A percentile compares a stretch with the other conserved stretches of the same genome.
phyloP scores from a whole-genome alignment of 2,113 vertebrate genomes.

The Gymnarchus niloticus region DNA sequence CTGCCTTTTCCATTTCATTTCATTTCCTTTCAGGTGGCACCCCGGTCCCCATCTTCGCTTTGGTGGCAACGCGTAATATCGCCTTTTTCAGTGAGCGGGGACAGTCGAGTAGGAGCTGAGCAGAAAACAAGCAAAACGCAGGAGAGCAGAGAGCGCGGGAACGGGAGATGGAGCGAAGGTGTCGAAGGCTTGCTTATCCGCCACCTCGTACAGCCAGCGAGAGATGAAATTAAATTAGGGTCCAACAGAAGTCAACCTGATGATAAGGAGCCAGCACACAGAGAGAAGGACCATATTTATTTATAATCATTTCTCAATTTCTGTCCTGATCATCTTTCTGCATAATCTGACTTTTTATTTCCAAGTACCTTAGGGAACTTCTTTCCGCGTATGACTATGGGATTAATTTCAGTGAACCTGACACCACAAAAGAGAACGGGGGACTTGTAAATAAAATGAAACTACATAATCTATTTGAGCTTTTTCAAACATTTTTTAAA shows the following conservation, averaged over 20 bases:
- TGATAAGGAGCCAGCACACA: not conserved
- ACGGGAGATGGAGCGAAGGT: not conserved
- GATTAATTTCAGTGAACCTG: not conserved
- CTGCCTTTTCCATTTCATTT: not conserved
- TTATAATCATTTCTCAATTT: conserved; percentile 21
- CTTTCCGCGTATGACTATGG: not conserved
- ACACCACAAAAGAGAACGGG: not conserved
- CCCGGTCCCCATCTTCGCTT: not conserved
- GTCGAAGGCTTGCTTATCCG: conserved; percentile 1
- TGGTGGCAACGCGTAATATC: not conserved
- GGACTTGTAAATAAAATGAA: not conserved
- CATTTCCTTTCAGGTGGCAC: not conserved
- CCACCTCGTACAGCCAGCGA: conserved; percentile 25
- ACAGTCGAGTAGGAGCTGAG: not conserved
- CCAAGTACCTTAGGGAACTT: not conserved
- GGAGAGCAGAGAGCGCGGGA: not conserved
- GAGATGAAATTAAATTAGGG: conserved; percentile 35
- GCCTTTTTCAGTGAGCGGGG: not conserved
- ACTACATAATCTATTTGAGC: not conserved
- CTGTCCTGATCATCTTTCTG: not conserved
- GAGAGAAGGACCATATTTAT: conserved; percentile 7
- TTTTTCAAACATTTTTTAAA: conserved; percentile 4
- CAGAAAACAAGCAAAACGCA: not conserved
- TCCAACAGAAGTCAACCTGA: not conserved
- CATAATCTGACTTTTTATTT: not conserved